phyloP scores from a whole-genome alignment of 1,140 invertebrate genomes.

The Drosophila equinoxialis region DNA sequence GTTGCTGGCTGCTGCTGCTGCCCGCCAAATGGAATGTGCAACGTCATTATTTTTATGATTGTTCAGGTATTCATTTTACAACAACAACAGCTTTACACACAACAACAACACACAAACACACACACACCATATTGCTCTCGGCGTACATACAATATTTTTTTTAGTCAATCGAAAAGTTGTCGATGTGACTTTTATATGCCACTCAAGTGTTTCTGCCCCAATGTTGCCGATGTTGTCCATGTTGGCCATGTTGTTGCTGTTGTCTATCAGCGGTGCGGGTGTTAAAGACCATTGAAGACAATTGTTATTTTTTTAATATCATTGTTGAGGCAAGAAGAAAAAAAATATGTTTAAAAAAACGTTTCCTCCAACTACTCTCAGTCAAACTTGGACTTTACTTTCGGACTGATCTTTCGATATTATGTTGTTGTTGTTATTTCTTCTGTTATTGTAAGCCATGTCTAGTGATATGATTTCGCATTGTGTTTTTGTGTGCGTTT shows the following conservation, averaged over 20 bases:
- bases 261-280: constrained; percentile 79
- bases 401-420: constrained; percentile 22
- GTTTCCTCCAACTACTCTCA: constrained; percentile 64
- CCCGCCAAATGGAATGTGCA: constrained; percentile 66
- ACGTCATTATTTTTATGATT: constrained; percentile 80
- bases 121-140: constrained; percentile 20
- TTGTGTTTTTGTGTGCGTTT: constrained; percentile 72
- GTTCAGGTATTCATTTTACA: constrained; percentile 71
- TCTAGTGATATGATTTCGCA: constrained; percentile 80
- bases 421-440: constrained; percentile 44
- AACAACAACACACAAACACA: background rate
- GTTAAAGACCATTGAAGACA: constrained; percentile 81
- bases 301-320: constrained; percentile 82
- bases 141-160: constrained; percentile 74
- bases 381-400: constrained; percentile 64
- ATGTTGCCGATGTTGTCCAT: constrained; percentile 40
- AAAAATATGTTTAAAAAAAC: constrained; percentile 66
- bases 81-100: constrained; percentile 1
- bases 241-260: constrained; percentile 41
- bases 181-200: constrained; percentile 80
- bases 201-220: constrained; percentile 64
- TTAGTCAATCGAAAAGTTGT: constrained; percentile 80
- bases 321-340: constrained; percentile 59
- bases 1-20: constrained; percentile 35
- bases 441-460: constrained; percentile 78